phyloP scores from a whole-genome alignment of 2,888 invertebrate genomes.

The Lasioglossum morio region DNA sequence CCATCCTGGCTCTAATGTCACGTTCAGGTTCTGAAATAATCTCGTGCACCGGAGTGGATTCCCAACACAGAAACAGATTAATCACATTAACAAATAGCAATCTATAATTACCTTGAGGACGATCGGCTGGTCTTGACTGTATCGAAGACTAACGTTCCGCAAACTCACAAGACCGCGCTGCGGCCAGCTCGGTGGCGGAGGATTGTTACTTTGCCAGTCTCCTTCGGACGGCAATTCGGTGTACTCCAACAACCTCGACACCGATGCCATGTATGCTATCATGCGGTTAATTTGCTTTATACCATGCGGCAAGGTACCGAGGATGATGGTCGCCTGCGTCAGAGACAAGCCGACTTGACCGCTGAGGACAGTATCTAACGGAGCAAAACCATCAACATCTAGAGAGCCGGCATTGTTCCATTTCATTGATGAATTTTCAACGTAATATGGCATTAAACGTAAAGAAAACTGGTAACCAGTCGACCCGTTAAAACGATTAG shows the following conservation, averaged over 20 bases:
- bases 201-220: constrained; percentile 74
- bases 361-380: constrained; percentile 86
- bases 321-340: constrained; percentile 89
- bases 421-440: too few species aligned
- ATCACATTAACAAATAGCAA: too few species aligned
- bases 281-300: constrained; percentile 91
- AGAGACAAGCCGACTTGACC: constrained; percentile 90
- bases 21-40: constrained; percentile 86
- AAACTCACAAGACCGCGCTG: constrained; percentile 87
- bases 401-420: too few species aligned
- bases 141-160: constrained; percentile 88
- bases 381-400: background rate
- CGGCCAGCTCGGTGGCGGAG: constrained; percentile 89
- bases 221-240: constrained; percentile 90
- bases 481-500: too few species aligned
- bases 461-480: too few species aligned
- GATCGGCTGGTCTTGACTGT: constrained; percentile 87
- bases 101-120: constrained; percentile 87
- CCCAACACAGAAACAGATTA: too few species aligned
- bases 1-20: constrained; percentile 89
- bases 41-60: background rate
- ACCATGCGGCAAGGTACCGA: constrained; percentile 92
- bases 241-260: constrained; percentile 93
- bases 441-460: too few species aligned
- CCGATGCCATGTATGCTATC: constrained; percentile 90